Base-by-base conservation (phyloP, 2,797 vertebrate genomes). In the Uromys caudimaculatus region DNA sequence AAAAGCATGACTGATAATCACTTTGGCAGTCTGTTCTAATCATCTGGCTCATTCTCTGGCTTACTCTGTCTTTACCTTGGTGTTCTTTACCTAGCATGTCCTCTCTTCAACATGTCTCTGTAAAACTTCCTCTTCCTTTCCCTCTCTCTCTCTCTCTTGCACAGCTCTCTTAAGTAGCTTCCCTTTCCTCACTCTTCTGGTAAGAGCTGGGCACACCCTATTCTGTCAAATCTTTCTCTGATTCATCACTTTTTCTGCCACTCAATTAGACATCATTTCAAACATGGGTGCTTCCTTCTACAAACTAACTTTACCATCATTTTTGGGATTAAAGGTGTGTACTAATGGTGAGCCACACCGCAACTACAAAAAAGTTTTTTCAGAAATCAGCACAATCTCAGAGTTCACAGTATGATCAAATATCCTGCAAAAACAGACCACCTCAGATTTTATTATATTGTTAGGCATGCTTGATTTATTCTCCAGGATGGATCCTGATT, bases 401-500 rank as follows among this genome's bases (percentile, higher is more conserved):
- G n/a, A 19, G 69, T 71, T 71, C 69, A 71, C 19, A 21, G 69
- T 71, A 19, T 71, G 69, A 71, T 38, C 69, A 38, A 38, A 71
- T 71, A 38, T 38, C 69, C 69, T 71, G 16, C 69, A 38, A 71
- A 17, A 71, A 71, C 1, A 13, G n/a, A 91, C 81, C 75, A 67
- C 50, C 38, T 97, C 96, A 94, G 77, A 76, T 95, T 86, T 96
- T 95, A 58, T 96, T 97, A 41, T 76, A 90, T 50, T 47, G 96
- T 97, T 52, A 97, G 97, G 90, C 84, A 90, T 75, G n/a, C 82
- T 85, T 96, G 9, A 76, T 94, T 86, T 96, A 81, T 96, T 91
- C 93, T 97, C 93, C 95, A 52, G 27, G 93, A 78, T 54, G 95
- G 94, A 75, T 64, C 79, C 71, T 73, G 50, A 44, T 14, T 12